Percentiles rank a stretch among this genome's conserved stretches.
phyloP scores from a whole-genome alignment of 2,888 invertebrate species.

The Euproctis similis region DNA sequence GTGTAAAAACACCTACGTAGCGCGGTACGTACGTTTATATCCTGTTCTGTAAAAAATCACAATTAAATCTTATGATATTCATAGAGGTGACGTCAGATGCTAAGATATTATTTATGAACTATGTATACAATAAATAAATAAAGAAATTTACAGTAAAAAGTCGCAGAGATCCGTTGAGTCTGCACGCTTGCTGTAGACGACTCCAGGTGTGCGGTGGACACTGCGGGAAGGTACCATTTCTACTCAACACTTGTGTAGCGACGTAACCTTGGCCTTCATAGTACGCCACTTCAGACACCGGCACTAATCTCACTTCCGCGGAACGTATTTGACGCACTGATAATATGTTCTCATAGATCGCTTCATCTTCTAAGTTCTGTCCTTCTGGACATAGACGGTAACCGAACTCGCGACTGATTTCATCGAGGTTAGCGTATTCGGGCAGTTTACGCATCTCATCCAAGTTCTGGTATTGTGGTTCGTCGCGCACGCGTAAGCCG shows the following conservation, averaged over 20 bases:
- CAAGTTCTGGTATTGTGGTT: constrained; percentile 69
- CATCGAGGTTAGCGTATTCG: constrained; percentile 69
- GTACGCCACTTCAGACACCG: constrained; percentile 68
- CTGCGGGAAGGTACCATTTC: constrained; percentile 71
- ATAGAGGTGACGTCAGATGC: constrained; percentile 19
- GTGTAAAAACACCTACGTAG: constrained; percentile 54
- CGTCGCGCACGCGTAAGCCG: constrained; percentile 57
- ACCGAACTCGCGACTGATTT: constrained; percentile 70
- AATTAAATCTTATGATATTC: constrained; percentile 33
- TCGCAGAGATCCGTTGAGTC: constrained; percentile 57
- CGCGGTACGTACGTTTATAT: constrained; percentile 41
- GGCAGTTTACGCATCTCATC: constrained; percentile 65
- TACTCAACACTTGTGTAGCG: constrained; percentile 65
- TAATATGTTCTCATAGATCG: constrained; percentile 69
- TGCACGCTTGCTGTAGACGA: constrained; percentile 57
- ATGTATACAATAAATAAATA: no score
- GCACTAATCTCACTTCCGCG: constrained; percentile 72
- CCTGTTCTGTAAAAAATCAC: constrained; percentile 49
- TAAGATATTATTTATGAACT: constrained; percentile 5
- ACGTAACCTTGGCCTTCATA: constrained; percentile 70
- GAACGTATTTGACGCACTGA: constrained; percentile 69
- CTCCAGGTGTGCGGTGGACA: constrained; percentile 71
- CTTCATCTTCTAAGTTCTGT: constrained; percentile 70
- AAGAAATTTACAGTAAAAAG: constrained; percentile 65
- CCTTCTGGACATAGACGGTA: constrained; percentile 71